These are phyloP conservation scores for Hippocampus zosterae DNA, from an alignment of 2,113 vertebrate species.

Conservation along the genomic window DNA sequence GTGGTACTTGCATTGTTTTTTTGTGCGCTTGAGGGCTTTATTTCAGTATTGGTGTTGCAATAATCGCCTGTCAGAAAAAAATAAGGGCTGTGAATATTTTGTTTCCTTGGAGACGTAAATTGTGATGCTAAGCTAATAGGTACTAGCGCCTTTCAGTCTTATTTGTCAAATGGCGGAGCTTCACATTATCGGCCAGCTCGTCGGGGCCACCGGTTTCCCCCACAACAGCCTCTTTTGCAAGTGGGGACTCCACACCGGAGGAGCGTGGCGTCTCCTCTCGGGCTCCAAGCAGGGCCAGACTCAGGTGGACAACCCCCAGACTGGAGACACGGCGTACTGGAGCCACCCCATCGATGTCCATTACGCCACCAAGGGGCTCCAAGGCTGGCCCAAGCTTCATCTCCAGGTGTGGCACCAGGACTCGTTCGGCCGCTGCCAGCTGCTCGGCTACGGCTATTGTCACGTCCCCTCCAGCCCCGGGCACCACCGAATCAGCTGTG, in stretches of 20 bases:
- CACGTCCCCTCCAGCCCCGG: conserved; percentile 84
- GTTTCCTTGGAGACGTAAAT: conserved; percentile 33
- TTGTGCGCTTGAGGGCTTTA: not conserved
- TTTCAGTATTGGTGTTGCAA: not conserved
- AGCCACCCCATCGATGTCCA: conserved; percentile 87
- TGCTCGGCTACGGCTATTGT: conserved; percentile 84
- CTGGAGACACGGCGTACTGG: conserved; percentile 82
- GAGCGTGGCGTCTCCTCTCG: conserved; percentile 84
- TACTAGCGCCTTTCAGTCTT: not conserved
- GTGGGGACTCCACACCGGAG: conserved; percentile 86
- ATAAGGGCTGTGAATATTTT: too few relatives aligned
- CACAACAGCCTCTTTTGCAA: conserved; percentile 86
- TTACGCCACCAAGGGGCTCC: conserved; percentile 85
- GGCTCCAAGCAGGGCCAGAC: conserved; percentile 86
- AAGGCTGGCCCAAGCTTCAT: conserved; percentile 89
- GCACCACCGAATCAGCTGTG: conserved; percentile 77
- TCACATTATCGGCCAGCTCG: conserved; percentile 85
- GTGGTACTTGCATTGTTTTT: not conserved
- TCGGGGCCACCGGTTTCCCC: conserved; percentile 83
- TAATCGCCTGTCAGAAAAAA: not conserved
- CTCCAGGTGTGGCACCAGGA: conserved; percentile 93
- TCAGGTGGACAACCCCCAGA: conserved; percentile 83
- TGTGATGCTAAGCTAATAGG: not conserved
- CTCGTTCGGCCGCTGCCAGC: conserved; percentile 77
- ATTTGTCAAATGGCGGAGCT: conserved; percentile 80